Percentiles rank a stretch among this genome's conserved stretches.
phyloP scores from a whole-genome alignment of 2,797 vertebrate genomes.

The Cossypha niveicapilla region DNA sequence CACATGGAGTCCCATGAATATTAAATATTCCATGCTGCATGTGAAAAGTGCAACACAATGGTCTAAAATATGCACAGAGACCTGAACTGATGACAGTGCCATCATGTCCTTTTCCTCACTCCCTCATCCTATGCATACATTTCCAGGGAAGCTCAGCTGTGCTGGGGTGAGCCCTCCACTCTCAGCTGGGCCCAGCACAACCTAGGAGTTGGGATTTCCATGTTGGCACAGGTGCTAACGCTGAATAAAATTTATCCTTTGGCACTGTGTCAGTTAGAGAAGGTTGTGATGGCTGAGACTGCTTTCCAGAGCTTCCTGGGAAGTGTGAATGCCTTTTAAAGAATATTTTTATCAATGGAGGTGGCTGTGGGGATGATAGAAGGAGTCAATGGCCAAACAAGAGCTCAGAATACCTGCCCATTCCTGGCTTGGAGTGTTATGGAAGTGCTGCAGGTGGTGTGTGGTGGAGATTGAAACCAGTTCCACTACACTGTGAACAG shows the following conservation, averaged over 20 bases:
- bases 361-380: background rate
- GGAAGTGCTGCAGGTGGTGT: background rate
- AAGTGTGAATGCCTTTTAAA: background rate
- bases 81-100: background rate
- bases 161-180: background rate
- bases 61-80: background rate
- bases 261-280: background rate
- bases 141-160: background rate
- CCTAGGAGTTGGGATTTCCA: background rate
- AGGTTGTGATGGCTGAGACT: background rate
- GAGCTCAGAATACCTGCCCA: background rate
- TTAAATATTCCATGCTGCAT: background rate
- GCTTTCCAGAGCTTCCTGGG: background rate
- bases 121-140: background rate
- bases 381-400: background rate
- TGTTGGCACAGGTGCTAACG: background rate
- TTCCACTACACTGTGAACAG: background rate
- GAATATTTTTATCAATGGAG: background rate
- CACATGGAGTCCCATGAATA: background rate
- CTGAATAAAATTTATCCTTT: background rate
- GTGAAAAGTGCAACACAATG: background rate
- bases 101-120: fast-evolving
- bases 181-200: background rate
- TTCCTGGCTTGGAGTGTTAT: background rate
- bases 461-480: background rate